Evolutionary conservation across 2,888 invertebrate genomes (phyloP).

Genomic region (Drosophila neotestacea): DNA sequence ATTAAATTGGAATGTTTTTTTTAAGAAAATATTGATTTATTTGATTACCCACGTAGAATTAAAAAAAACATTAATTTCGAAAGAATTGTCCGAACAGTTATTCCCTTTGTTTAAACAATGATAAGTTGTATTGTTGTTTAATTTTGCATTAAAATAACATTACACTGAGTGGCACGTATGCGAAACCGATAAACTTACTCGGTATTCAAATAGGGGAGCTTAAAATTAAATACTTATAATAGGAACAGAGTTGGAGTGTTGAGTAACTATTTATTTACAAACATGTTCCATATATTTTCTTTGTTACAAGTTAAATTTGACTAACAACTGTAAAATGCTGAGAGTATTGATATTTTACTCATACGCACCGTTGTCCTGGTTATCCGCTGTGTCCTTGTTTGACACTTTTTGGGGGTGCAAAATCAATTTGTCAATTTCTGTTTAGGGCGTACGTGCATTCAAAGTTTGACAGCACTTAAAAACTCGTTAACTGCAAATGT

Average conservation of each 20-base stretch:
- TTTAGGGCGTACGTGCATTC: slow-evolving; percentile 23
- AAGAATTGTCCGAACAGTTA: not conserved
- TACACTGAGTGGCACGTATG: slow-evolving; percentile 6
- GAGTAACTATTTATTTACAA: not conserved
- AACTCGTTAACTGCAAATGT: slow-evolving; percentile 73
- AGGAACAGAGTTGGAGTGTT: not conserved
- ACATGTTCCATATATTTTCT: not conserved
- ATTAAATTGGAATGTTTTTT: no score
- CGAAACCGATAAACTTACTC: not conserved
- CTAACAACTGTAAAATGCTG: not conserved
- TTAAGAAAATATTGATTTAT: no score
- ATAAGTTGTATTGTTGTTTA: not conserved
- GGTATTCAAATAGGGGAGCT: not conserved
- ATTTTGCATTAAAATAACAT: not conserved
- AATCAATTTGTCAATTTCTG: slow-evolving; percentile 52
- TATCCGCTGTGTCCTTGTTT: not conserved
- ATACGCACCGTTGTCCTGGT: slow-evolving; percentile 17
- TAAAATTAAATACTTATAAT: not conserved
- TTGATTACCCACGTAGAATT: no score
- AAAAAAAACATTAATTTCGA: no score
- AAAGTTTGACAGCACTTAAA: slow-evolving; percentile 72
- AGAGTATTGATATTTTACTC: slow-evolving; percentile 6
- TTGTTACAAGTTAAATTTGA: not conserved
- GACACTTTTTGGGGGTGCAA: slow-evolving; percentile 6
- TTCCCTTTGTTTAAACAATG: not conserved